Percentiles rank a stretch among this genome's conserved stretches.
Evolutionary conservation across 1,140 invertebrate species (phyloP).

Genomic region (Forficula auricularia): DNA sequence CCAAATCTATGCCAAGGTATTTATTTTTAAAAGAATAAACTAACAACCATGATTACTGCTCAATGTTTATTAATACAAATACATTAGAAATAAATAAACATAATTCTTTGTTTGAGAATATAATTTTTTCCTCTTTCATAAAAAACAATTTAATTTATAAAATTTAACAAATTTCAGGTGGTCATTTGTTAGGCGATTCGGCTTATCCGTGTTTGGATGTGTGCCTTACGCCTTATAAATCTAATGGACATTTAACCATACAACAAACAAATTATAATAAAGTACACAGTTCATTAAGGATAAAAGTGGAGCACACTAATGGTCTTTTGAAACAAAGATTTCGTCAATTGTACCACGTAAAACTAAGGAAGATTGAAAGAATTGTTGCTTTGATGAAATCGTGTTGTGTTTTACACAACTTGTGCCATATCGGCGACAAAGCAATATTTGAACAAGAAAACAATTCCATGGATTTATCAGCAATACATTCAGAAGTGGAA

Average conservation of each 20-base stretch:
- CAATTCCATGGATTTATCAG: too few relatives aligned
- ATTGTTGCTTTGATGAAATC: constrained; percentile 11
- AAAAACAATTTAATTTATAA: too few relatives aligned
- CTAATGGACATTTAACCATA: constrained; percentile 10
- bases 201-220: constrained; percentile 6
- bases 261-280: constrained; percentile 10
- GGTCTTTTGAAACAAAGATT: constrained; percentile 16
- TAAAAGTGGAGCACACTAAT: constrained; percentile 13
- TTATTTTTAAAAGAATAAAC: too few relatives aligned
- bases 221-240: constrained; percentile 8
- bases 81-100: too few relatives aligned
- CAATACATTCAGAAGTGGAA: too few relatives aligned
- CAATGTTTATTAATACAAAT: too few relatives aligned
- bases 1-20: too few relatives aligned
- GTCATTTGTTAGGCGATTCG: constrained; percentile 8
- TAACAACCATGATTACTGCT: too few relatives aligned
- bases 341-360: constrained; percentile 11
- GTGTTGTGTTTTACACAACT: constrained; percentile 9
- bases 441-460: constrained; percentile 4
- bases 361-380: constrained; percentile 7
- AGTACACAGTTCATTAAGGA: background rate
- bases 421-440: background rate
- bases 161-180: too few relatives aligned
- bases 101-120: too few relatives aligned
- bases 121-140: too few relatives aligned